Evolutionary conservation across 2,888 invertebrate genomes (phyloP).

Genomic region (Xanthia icteritia): DNA sequence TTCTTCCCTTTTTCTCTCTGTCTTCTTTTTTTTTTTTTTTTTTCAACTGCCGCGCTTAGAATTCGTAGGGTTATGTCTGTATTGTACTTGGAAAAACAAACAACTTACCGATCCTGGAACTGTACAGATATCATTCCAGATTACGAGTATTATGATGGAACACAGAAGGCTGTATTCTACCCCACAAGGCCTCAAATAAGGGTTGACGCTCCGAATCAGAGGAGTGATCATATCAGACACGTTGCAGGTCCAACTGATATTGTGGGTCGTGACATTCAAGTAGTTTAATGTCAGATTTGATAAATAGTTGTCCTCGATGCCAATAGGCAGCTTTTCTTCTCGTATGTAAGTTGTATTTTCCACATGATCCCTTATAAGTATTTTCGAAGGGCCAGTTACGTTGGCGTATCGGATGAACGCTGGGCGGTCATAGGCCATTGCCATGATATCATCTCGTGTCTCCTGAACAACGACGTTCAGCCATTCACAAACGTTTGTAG

Average conservation of each 20-base stretch:
- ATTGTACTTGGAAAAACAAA: neutral
- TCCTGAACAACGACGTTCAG: slow-evolving; percentile 96
- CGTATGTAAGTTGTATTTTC: slow-evolving; percentile 75
- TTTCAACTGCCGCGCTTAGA: neutral
- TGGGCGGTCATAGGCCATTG: slow-evolving; percentile 82
- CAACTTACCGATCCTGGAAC: slow-evolving; percentile 86
- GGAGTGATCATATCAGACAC: slow-evolving; percentile 90
- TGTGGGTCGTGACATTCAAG: slow-evolving; percentile 71
- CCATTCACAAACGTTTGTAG: slow-evolving; percentile 98
- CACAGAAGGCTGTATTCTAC: slow-evolving; percentile 96
- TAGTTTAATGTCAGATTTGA: slow-evolving; percentile 64
- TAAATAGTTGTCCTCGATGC: slow-evolving; percentile 59
- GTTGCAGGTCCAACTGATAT: slow-evolving; percentile 83
- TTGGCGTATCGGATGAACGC: slow-evolving; percentile 81
- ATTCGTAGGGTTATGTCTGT: neutral
- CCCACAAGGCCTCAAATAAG: slow-evolving; percentile 95
- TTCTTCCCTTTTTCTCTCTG: too few species aligned
- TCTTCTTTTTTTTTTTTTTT: too few species aligned
- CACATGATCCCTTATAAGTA: slow-evolving; percentile 71
- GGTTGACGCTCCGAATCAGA: slow-evolving; percentile 92
- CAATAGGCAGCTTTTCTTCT: slow-evolving; percentile 45
- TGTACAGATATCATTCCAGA: slow-evolving; percentile 94
- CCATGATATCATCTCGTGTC: slow-evolving; percentile 95
- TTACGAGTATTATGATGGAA: slow-evolving; percentile 94
- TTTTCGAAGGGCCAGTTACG: slow-evolving; percentile 77